Base-by-base conservation (phyloP, 2,888 invertebrate species). In the Nemoura dubitans region DNA sequence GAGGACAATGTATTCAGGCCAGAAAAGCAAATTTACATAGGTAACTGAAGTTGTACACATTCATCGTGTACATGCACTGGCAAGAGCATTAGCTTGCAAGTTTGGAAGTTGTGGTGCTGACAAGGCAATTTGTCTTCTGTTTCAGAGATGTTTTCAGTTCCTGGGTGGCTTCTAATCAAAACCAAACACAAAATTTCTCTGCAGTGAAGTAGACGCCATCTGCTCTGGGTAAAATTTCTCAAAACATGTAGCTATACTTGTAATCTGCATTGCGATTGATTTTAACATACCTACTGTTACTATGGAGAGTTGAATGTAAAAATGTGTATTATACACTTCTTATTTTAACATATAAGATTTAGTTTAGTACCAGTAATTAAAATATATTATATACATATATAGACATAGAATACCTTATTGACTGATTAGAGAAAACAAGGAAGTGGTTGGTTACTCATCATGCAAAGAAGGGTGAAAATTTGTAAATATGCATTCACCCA, bases 121-220 rank as follows among this genome's bases (percentile, higher is more conserved):
- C 76, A 59, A n/a, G 59, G 85, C 43, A 85, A 82, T 29, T 36
- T 83, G 25, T 59, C 42, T 27, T 86, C 26, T 76, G 36, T 94
- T 94, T 87, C 95, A 97, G 97, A 92, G 97, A 98, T 92, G 98
- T 98, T 89, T 97, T 97, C 93, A 96, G 95, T 91, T 96, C 96
- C 88, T 97, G 97, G 97, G 97, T 97, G 90, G 96, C 96, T 88
- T 95, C 96, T 90, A 96, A 96, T 93, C 96, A 96, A 92, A 95
- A 94, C 92, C 94, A 95, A 92, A 94, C 95, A 91, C 96, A 96
- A 92, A 95, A 95, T 91, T 96, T 95, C 92, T 95, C 96, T 89
- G 95, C 96, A 89, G 96, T 96, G 90, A 96, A 96, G 93, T 96
- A 96, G 87, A 3, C 30, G 36, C 78, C 10, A 28, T 59, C 59